phyloP scores from a whole-genome alignment of 2,113 vertebrate genomes.

The Microcebus jonahi region DNA sequence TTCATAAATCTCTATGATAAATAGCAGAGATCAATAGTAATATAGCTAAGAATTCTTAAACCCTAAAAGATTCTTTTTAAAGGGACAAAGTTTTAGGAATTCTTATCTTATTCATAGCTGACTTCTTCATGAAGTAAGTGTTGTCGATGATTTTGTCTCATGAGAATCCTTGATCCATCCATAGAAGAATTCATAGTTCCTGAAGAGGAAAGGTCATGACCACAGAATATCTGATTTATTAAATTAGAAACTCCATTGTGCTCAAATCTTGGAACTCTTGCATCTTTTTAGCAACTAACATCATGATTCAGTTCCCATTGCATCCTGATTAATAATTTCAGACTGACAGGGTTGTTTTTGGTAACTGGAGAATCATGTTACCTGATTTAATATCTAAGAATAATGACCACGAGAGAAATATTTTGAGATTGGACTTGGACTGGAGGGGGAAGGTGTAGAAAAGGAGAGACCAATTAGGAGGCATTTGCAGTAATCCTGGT shows the following conservation, averaged over 20 bases:
- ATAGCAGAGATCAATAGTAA: neutral
- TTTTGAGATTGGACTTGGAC: neutral
- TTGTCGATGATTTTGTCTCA: neutral
- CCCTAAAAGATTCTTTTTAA: neutral
- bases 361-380: neutral
- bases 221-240: neutral
- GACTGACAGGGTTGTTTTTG: neutral
- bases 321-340: neutral
- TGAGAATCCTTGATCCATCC: neutral
- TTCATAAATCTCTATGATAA: neutral
- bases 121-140: neutral
- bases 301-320: neutral
- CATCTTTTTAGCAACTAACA: neutral
- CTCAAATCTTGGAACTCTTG: neutral
- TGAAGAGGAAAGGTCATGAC: neutral
- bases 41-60: neutral
- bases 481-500: neutral
- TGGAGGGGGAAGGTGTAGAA: neutral
- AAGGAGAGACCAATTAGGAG: neutral
- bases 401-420: neutral
- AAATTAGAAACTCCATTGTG: neutral
- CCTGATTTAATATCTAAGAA: constrained; percentile 30
- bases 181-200: neutral
- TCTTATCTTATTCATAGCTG: neutral
- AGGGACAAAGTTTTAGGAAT: neutral